Base-by-base conservation (phyloP, 2,113 vertebrate genomes). In the Eonycteris spelaea region DNA sequence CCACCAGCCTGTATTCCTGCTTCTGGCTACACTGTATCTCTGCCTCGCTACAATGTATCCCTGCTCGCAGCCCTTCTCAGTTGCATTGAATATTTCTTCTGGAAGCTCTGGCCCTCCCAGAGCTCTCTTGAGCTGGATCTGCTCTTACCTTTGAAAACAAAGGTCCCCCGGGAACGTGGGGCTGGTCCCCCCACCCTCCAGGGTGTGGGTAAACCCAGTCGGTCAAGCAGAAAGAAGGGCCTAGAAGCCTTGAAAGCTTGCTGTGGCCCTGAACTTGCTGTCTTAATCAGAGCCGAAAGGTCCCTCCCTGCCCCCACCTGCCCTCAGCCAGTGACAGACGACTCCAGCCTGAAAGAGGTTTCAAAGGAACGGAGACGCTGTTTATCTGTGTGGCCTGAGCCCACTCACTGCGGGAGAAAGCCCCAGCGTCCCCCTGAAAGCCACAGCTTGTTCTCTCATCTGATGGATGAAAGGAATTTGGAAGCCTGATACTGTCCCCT, bases 371-470 rank as follows among this genome's bases (percentile, higher is more conserved):
- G 99, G 99, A 99, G 98, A 98, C 95, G 97, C 95, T 98, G 99
- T 99, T 99, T 99, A 99, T 99, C 99, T 99, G 99, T 99, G 99
- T 99, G 99, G 99, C 99, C 99, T 96, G 96, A 97, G 98, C 98
- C 99, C 98, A 98, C 97, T 98, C 98, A 98, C 98, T 98, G 95
- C 94, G 40, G 97, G 93, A 98, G 98, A 97, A 96, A 96, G 78
- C 98, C 98, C 95, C 98, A 93, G 98, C 98, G 95, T 92, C 98
- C 80, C 96, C 94, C 98, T 99, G 99, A 99, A 99, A 99, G 99
- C 99, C 97, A 83, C 94, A 97, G 97, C 98, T 99, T 99, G 99
- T 99, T 99, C 99, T 99, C 99, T 97, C 98, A 98, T 99, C 98
- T 98, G 98, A 99, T 98, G 98, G 99, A 98, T 99, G 98, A 99